Conservation (phyloP, 2,113 vertebrate species). For the Perccottus glenii region DNA sequence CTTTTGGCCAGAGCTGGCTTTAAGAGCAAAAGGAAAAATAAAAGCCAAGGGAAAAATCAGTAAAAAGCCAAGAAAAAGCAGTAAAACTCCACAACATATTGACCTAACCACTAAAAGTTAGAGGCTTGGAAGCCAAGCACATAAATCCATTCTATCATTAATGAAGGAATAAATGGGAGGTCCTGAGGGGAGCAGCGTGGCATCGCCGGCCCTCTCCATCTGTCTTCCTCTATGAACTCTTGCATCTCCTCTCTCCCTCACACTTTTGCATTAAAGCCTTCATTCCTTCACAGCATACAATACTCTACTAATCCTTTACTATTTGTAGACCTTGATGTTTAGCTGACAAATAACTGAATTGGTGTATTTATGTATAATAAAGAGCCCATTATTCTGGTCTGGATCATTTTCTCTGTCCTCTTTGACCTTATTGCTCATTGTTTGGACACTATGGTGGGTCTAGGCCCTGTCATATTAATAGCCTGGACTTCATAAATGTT, state of each 20-base stretch:
- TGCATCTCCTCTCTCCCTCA: conserved; percentile 16
- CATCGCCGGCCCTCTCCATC: conserved; percentile 41
- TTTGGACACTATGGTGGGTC: conserved; percentile 37
- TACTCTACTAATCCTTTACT: background rate
- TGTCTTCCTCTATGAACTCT: conserved; percentile 29
- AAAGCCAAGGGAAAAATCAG: conserved; percentile 18
- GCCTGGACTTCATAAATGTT: conserved; percentile 67
- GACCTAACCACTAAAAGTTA: conserved; percentile 15
- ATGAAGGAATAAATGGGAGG: conserved; percentile 46
- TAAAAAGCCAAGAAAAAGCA: conserved; percentile 20
- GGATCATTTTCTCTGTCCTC: background rate
- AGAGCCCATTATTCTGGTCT: conserved; percentile 9
- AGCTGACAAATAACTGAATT: conserved; percentile 11
- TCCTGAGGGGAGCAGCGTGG: conserved; percentile 51
- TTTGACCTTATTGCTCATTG: conserved; percentile 41
- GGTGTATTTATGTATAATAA: conserved; percentile 3
- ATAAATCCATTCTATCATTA: conserved; percentile 54
- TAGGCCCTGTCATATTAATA: conserved; percentile 61
- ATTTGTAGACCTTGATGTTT: background rate
- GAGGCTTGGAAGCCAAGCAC: conserved; percentile 49
- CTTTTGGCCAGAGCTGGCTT: background rate
- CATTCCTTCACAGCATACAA: conserved; percentile 3
- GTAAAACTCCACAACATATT: conserved; percentile 30
- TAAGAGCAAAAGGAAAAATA: conserved; percentile 8
- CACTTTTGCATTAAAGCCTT: background rate